Evolutionary conservation across 2,888 invertebrate genomes (phyloP).

Genomic region (Melieria picta): DNA sequence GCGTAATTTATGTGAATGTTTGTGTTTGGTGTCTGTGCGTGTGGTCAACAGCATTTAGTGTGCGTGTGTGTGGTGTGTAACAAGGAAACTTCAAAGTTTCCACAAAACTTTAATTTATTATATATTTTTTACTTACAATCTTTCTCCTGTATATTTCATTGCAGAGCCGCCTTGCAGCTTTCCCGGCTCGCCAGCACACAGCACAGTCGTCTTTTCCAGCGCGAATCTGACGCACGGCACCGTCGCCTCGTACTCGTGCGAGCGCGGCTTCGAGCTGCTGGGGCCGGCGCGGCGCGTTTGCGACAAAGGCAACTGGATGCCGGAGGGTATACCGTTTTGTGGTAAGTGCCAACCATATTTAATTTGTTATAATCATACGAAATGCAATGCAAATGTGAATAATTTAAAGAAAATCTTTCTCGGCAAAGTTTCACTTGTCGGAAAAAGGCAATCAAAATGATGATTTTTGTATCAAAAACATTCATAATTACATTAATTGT

Average conservation of each 20-base stretch:
- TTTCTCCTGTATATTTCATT: constrained; percentile 34
- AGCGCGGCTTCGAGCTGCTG: constrained; percentile 89
- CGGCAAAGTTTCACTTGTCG: no score
- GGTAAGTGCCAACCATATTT: constrained; percentile 73
- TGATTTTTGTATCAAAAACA: background rate
- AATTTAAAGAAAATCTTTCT: no score
- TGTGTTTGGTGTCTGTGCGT: no score
- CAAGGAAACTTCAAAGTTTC: no score
- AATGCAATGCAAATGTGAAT: no score
- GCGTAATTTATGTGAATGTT: no score
- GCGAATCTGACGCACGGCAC: constrained; percentile 68
- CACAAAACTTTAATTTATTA: background rate
- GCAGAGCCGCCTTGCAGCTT: constrained; percentile 74
- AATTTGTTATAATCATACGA: background rate
- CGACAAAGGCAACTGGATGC: constrained; percentile 82
- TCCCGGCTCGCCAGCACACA: constrained; percentile 92
- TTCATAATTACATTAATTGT: background rate
- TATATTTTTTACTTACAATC: constrained; percentile 22
- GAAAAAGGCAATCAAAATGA: background rate
- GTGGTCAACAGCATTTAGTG: no score
- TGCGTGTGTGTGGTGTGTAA: background rate
- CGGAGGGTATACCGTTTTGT: constrained; percentile 93
- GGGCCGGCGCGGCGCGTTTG: constrained; percentile 86
- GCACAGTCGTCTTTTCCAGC: constrained; percentile 80
- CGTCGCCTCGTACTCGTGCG: constrained; percentile 86